Evolutionary conservation across 2,797 vertebrate genomes (phyloP).

Genomic region (Pseudocheirus occidentalis): DNA sequence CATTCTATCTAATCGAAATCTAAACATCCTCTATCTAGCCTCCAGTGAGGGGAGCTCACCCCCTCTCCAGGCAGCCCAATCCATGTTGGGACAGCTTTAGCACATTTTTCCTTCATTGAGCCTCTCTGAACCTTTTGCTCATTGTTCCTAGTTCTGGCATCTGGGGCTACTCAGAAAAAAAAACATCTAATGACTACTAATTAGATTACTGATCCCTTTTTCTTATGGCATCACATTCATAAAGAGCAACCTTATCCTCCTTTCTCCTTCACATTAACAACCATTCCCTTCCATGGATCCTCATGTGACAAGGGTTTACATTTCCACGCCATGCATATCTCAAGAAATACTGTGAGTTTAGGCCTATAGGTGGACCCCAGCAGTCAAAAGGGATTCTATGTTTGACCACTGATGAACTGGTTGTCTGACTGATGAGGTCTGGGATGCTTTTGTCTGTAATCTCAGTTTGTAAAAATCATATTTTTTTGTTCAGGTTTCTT

Average conservation of each 20-base stretch:
- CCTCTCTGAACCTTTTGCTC: background rate
- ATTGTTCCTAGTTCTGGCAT: background rate
- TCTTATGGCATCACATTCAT: background rate
- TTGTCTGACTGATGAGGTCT: too few species aligned
- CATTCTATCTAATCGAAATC: too few species aligned
- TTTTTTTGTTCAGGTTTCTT: too few species aligned
- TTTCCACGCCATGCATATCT: background rate
- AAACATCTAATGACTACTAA: background rate
- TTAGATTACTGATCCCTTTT: background rate
- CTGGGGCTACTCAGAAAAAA: background rate
- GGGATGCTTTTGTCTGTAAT: too few species aligned
- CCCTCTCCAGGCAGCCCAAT: background rate
- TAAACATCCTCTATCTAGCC: background rate
- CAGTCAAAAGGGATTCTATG: background rate
- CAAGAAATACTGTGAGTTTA: background rate
- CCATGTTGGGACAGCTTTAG: background rate
- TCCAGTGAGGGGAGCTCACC: background rate
- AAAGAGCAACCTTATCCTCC: background rate
- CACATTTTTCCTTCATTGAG: background rate
- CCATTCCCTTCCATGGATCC: background rate
- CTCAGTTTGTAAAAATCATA: too few species aligned
- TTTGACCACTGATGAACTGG: background rate
- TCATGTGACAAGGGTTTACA: background rate
- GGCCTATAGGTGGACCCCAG: background rate
- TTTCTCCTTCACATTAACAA: background rate